Conservation (phyloP, 2,797 vertebrate genomes). For the Sphenodon punctatus region DNA sequence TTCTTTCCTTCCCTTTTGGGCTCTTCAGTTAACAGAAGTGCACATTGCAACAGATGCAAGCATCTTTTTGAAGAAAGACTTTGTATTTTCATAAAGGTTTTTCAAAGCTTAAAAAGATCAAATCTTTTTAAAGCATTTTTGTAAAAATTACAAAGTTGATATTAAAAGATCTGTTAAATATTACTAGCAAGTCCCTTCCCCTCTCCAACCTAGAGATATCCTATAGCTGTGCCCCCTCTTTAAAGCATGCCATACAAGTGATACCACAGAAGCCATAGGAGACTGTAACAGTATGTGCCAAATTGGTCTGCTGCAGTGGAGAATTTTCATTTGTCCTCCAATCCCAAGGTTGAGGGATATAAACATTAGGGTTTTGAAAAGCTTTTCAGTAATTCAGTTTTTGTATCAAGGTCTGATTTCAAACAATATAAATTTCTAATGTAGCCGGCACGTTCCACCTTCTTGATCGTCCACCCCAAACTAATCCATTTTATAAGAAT, state of each 20-base stretch:
- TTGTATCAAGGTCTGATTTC: constrained; percentile 33
- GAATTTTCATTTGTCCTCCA: constrained; percentile 35
- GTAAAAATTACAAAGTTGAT: constrained; percentile 56
- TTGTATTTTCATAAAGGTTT: constrained; percentile 47
- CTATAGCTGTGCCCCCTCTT: constrained; percentile 42
- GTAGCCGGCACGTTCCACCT: neutral
- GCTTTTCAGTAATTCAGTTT: constrained; percentile 36
- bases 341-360: constrained; percentile 35
- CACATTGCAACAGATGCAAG: constrained; percentile 48
- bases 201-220: constrained; percentile 49
- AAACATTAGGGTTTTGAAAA: neutral
- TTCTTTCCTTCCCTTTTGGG: constrained; percentile 17
- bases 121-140: constrained; percentile 43
- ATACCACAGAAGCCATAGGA: constrained; percentile 42
- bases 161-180: constrained; percentile 65
- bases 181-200: constrained; percentile 59
- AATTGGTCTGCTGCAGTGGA: constrained; percentile 36
- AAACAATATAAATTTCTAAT: constrained; percentile 7
- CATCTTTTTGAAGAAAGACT: constrained; percentile 63
- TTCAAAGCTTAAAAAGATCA: constrained; percentile 47
- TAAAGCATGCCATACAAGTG: constrained; percentile 51
- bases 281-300: constrained; percentile 56
- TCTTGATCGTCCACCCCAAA: constrained; percentile 29
- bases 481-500: constrained; percentile 16
- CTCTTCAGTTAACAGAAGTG: constrained; percentile 53